These are phyloP conservation scores for Epizoanthus scotinus DNA, from an alignment of 92 coral and sea anemone genomes.

Conservation along the genomic window DNA sequence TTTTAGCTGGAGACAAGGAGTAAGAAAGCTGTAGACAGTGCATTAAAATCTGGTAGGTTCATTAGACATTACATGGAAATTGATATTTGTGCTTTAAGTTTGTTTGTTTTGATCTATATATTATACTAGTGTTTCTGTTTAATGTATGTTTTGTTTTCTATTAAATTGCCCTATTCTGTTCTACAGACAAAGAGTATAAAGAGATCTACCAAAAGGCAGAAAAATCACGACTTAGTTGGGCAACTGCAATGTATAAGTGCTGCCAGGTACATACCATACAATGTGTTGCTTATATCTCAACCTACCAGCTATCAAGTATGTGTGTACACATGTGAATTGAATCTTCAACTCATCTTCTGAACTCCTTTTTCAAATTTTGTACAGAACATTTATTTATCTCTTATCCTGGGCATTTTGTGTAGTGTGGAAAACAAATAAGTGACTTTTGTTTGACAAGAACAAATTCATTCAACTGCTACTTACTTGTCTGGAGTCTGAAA, in stretches of 20 bases:
- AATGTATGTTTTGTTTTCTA: background rate
- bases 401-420: too few species aligned
- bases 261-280: constrained; percentile 73
- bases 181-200: constrained; percentile 88
- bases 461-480: too few species aligned
- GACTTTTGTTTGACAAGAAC: too few species aligned
- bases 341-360: too few species aligned
- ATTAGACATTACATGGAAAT: background rate
- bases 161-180: background rate
- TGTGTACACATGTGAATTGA: too few species aligned
- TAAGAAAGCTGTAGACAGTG: constrained; percentile 69
- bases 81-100: background rate
- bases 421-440: too few species aligned
- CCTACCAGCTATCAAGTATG: too few species aligned
- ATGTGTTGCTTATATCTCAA: background rate
- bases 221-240: constrained; percentile 79
- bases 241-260: constrained; percentile 79
- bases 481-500: too few species aligned
- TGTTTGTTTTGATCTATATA: background rate
- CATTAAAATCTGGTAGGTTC: constrained; percentile 77
- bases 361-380: too few species aligned
- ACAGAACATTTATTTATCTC: too few species aligned
- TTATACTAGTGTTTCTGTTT: background rate
- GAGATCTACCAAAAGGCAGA: constrained; percentile 88
- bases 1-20: constrained; percentile 83